Conservation (phyloP, 2,797 vertebrate species). For the Falco peregrinus region DNA sequence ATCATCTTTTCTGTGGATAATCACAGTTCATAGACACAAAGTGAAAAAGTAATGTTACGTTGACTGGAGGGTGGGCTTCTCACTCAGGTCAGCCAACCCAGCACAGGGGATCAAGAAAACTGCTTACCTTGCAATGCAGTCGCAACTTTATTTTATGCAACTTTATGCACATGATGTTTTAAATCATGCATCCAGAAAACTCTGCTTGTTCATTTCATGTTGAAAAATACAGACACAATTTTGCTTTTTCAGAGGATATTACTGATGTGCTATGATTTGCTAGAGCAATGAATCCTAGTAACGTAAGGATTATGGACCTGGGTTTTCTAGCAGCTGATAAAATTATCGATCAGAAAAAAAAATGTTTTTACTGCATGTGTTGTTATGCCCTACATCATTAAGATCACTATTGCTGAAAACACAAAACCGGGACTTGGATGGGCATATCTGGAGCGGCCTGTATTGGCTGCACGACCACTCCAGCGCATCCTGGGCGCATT, state of each 20-base stretch:
- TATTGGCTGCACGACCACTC: neutral
- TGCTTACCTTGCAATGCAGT: neutral
- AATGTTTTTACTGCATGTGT: fast-evolving
- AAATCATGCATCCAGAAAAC: neutral
- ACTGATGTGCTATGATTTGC: neutral
- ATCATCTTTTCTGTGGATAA: slow-evolving; percentile 20
- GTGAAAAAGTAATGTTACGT: neutral
- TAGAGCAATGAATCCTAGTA: neutral
- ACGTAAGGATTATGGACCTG: neutral
- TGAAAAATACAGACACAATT: neutral
- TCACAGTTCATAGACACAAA: neutral
- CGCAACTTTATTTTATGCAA: neutral
- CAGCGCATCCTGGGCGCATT: fast-evolving
- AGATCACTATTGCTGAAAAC: neutral
- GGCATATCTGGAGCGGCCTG: fast-evolving
- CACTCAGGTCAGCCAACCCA: neutral
- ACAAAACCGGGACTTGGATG: fast-evolving
- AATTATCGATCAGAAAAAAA: neutral
- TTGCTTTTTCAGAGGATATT: neutral
- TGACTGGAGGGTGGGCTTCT: neutral
- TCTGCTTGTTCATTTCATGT: neutral
- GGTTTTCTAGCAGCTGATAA: neutral
- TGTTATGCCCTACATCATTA: no score
- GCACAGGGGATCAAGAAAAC: neutral
- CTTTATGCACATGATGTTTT: neutral